phyloP scores from a whole-genome alignment of 2,888 invertebrate genomes.

The Aromia moschata region DNA sequence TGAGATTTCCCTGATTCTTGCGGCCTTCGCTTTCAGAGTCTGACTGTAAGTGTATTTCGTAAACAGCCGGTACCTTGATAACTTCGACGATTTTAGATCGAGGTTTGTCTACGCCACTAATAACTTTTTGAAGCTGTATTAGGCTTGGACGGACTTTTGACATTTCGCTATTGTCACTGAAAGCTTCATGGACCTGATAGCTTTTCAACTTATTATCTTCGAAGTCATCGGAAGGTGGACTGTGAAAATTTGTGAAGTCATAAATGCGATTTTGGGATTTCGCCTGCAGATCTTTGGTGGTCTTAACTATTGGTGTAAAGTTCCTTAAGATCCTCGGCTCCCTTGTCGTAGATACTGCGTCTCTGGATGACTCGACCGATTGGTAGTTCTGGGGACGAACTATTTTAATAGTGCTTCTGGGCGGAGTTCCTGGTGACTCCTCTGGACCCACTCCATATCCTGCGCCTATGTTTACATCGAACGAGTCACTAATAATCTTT shows the following conservation, averaged over 20 bases:
- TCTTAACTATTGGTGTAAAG: conserved; percentile 2
- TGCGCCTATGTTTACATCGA: conserved; percentile 38
- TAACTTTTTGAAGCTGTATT: conserved; percentile 33
- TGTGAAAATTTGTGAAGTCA: background rate
- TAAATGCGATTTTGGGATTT: background rate
- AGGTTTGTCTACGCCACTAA: conserved; percentile 29
- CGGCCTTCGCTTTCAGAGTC: conserved; percentile 14
- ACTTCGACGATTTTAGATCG: conserved; percentile 44
- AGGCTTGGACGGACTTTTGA: conserved; percentile 19
- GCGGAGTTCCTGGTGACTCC: conserved; percentile 15
- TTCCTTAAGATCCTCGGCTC: conserved; percentile 14
- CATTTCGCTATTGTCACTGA: background rate
- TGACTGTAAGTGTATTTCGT: conserved; percentile 48
- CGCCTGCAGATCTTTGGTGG: background rate
- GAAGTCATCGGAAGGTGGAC: background rate
- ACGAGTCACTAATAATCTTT: conserved; percentile 28
- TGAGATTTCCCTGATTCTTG: background rate
- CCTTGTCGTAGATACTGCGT: conserved; percentile 14
- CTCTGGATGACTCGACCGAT: conserved; percentile 8
- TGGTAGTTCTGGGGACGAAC: conserved; percentile 22
- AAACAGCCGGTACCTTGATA: conserved; percentile 50
- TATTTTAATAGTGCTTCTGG: conserved; percentile 27
- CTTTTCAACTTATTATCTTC: background rate
- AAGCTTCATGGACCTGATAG: conserved; percentile 5
- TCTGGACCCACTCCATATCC: conserved; percentile 34